These are phyloP conservation scores for Macrocentrus cingulum DNA, from an alignment of 1,140 invertebrate genomes.

Conservation along the genomic window DNA sequence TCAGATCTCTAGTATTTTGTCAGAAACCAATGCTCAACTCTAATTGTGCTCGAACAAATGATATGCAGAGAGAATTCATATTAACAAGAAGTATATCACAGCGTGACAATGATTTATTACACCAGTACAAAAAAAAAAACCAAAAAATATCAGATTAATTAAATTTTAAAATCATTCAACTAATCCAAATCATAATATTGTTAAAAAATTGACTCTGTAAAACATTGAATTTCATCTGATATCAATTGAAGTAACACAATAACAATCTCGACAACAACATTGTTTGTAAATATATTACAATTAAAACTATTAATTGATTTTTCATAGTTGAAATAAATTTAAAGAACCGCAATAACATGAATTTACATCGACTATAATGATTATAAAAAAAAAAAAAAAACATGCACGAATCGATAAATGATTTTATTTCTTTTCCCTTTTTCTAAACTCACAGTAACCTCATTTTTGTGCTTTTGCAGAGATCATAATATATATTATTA, in stretches of 20 bases:
- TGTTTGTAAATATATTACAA: no score
- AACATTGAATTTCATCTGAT: no score
- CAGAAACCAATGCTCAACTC: background rate
- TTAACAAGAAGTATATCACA: conserved; percentile 27
- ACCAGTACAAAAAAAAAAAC: background rate
- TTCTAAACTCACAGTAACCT: background rate
- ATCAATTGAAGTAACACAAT: background rate
- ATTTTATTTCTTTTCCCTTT: conserved; percentile 30
- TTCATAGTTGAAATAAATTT: no score
- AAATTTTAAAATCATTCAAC: no score
- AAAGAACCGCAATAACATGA: background rate
- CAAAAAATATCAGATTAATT: background rate
- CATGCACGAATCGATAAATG: conserved; percentile 55
- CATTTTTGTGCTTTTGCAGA: conserved; percentile 59
- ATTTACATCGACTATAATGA: conserved; percentile 23
- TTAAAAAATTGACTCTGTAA: no score
- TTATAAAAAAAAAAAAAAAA: conserved; percentile 51
- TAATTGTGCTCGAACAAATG: conserved; percentile 21
- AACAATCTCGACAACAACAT: background rate
- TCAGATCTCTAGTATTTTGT: conserved; percentile 1
- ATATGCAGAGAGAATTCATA: conserved; percentile 28
- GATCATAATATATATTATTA: conserved; percentile 53
- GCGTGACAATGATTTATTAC: conserved; percentile 12
- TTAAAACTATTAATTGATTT: no score
- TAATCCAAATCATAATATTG: no score